These are phyloP conservation scores for Choloepus didactylus DNA, from an alignment of 2,797 vertebrate species.

Conservation along the genomic window DNA sequence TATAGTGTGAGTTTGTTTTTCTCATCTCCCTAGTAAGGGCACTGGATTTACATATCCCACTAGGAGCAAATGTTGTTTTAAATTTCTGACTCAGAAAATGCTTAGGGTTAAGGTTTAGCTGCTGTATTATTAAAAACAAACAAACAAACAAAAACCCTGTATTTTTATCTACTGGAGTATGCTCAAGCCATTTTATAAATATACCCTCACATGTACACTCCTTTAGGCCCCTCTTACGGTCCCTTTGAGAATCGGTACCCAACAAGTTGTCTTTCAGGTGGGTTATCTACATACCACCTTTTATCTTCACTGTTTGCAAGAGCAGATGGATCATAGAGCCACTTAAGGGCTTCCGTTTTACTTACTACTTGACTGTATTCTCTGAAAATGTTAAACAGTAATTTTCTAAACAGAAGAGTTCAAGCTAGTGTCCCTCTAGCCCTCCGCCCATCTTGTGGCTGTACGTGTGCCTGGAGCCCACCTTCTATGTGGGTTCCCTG, in stretches of 20 bases:
- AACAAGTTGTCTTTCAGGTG: not conserved
- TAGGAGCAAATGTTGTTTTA: not conserved
- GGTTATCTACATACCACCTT: not conserved
- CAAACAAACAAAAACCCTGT: not conserved
- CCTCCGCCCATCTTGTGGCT: not conserved
- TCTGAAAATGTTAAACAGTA: not conserved
- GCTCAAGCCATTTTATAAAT: not conserved
- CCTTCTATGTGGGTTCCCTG: not conserved
- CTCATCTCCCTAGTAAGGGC: not conserved
- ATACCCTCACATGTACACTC: no score
- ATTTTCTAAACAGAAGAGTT: not conserved
- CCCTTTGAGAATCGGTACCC: not conserved
- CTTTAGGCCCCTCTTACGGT: not conserved
- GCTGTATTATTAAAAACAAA: not conserved
- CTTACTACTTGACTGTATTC: not conserved
- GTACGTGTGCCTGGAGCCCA: not conserved
- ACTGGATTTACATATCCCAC: not conserved
- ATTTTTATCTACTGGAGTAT: not conserved
- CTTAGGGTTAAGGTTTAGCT: constrained; percentile 15
- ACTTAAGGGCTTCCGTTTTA: not conserved
- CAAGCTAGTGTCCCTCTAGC: not conserved
- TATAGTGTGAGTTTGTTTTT: not conserved
- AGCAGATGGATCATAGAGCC: constrained; percentile 23
- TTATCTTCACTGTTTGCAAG: constrained; percentile 19
- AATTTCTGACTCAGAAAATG: not conserved